phyloP scores from a whole-genome alignment of 2,113 vertebrate genomes.

The Toxostoma redivivum region DNA sequence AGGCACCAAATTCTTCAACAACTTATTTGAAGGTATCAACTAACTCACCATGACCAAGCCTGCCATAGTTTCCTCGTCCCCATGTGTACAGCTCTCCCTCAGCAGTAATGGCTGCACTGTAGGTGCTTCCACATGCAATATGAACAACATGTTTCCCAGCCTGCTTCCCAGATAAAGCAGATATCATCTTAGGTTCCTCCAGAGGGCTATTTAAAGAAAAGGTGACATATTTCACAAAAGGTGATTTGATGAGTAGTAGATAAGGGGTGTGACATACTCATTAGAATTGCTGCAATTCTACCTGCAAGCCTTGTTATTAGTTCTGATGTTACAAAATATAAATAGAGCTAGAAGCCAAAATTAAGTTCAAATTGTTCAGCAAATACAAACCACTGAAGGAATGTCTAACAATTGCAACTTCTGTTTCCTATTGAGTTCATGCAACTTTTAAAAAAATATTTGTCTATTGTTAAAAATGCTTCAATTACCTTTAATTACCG shows the following conservation, averaged over 20 bases:
- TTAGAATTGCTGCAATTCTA: background rate
- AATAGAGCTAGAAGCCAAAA: background rate
- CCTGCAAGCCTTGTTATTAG: background rate
- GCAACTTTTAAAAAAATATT: background rate
- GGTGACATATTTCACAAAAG: background rate
- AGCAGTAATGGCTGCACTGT: constrained; percentile 92
- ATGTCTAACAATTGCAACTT: background rate
- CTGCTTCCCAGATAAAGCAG: constrained; percentile 90
- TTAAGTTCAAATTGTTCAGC: background rate
- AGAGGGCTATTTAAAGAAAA: constrained; percentile 78
- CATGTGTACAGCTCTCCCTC: constrained; percentile 96
- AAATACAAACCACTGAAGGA: background rate
- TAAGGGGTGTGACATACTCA: background rate
- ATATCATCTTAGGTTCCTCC: constrained; percentile 90
- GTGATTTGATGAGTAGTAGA: background rate
- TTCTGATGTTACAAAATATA: background rate
- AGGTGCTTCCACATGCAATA: constrained; percentile 93
- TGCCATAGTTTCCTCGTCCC: constrained; percentile 96
- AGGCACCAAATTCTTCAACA: background rate
- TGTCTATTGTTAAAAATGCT: background rate
- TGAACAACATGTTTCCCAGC: constrained; percentile 90
- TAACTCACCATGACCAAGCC: constrained; percentile 89
- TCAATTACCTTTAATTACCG: background rate
- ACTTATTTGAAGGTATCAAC: background rate
- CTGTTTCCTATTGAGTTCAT: background rate